Evolutionary conservation across 2,113 vertebrate genomes (phyloP).

Genomic region (human): DNA sequence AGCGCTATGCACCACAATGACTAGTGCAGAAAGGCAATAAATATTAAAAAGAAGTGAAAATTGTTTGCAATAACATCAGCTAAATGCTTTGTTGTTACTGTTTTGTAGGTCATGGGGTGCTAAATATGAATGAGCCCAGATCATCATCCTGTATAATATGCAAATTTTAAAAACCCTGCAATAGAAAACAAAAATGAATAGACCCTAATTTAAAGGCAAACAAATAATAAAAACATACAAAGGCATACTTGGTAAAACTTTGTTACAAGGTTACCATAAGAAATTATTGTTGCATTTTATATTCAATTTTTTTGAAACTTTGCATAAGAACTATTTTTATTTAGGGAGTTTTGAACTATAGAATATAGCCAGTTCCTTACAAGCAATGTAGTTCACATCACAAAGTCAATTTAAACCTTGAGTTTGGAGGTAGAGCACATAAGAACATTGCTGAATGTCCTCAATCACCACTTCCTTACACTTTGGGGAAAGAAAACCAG

Average conservation of each 20-base stretch:
- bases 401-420: background rate
- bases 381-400: background rate
- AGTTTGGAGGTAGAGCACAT: background rate
- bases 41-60: background rate
- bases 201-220: background rate
- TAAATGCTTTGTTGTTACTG: background rate
- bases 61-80: background rate
- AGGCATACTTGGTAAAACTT: background rate
- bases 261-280: background rate
- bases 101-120: background rate
- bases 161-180: background rate
- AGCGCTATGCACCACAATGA: background rate
- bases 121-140: background rate
- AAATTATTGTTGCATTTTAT: conserved; percentile 32
- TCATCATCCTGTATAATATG: background rate
- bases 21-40: background rate
- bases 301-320: background rate
- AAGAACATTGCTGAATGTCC: conserved; percentile 33
- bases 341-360: background rate
- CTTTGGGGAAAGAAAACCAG: conserved; percentile 49
- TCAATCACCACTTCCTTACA: conserved; percentile 45
- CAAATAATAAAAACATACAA: conserved; percentile 15
- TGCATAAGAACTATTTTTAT: background rate
- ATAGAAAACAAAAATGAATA: conserved; percentile 34
- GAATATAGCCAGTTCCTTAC: background rate